Base-by-base conservation (phyloP, 37 sponge, comb jelly and placozoan species). In the Hormiphora californensis region DNA sequence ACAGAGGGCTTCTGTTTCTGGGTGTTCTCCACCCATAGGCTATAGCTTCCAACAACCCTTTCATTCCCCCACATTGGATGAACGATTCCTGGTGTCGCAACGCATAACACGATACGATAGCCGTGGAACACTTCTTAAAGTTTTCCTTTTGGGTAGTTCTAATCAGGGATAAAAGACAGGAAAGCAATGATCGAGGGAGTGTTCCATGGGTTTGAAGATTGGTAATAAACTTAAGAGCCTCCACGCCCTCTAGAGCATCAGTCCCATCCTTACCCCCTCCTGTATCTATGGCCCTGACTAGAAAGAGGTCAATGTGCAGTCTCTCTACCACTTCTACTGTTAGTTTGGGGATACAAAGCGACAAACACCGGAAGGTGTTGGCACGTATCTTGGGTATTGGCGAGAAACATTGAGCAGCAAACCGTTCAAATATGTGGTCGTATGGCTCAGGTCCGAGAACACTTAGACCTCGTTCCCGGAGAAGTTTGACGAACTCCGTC, bases 71-170 rank as follows among this genome's bases (percentile, higher is more conserved):
- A 73, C 35, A 43, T 41, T 73, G 46, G 21, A 73, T 73, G 23
- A 73, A 73, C 21, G 36, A 73, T n/a, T 9, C 43, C 8, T 43
- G 81, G 4, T 73, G 81, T 1, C 46, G 43, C 44, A 73, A 41
- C 0, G 81, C 81, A 73, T 73, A 73, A 28, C 81, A 73, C 22
- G 81, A 73, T 39, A 73, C n/a, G 25, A 73, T 73, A 21, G 81
- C 81, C 21, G 81, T 73, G 4, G 81, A 43, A 73, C 81, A 73
- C 23, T 73, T 73, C 44, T 73, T 73, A 30, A 43, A 73, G 81
- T 73, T 73, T 40, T 73, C 81, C 5, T 73, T 73, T 1, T 43
- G 21, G 23, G 81, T 27, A 33, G 81, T 41, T 30, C 81, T 39
- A 5, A 73, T 28, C 23, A 73, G 46, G 1, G 81, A 73, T 46